Percentiles rank a stretch among this genome's conserved stretches.
Evolutionary conservation across 2,113 vertebrate species (phyloP).

Genomic region (Sterrhoptilus dennistouni): DNA sequence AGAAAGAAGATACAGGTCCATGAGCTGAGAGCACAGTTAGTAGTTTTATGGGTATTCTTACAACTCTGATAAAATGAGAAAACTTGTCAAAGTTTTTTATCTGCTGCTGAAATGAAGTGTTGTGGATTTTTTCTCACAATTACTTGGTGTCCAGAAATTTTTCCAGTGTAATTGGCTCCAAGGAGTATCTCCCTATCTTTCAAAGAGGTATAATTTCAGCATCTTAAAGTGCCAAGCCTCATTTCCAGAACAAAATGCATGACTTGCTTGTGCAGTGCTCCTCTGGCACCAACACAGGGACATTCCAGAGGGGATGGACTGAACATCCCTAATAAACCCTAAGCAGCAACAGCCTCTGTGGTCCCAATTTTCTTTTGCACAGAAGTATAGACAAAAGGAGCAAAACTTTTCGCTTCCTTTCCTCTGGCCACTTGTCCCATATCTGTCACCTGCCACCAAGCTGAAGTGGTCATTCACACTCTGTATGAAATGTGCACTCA

Average conservation of each 20-base stretch:
- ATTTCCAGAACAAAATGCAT: background rate
- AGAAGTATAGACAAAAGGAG: background rate
- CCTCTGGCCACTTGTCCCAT: background rate
- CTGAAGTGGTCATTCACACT: background rate
- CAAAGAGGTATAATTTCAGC: background rate
- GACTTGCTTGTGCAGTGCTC: background rate
- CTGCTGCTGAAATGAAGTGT: background rate
- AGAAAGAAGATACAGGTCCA: background rate
- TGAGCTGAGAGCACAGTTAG: background rate
- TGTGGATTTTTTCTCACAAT: background rate
- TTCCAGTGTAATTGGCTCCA: background rate
- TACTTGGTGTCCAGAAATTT: background rate
- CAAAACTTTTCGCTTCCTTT: background rate
- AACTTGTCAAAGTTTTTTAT: background rate
- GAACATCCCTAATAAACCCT: background rate
- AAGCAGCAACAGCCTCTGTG: background rate
- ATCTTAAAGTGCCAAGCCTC: background rate
- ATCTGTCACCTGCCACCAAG: background rate
- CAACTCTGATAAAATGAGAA: background rate
- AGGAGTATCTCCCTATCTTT: background rate
- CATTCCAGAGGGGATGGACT: background rate
- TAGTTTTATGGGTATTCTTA: background rate
- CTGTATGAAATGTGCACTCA: background rate
- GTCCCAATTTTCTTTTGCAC: background rate
- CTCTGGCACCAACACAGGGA: background rate